Base-by-base conservation (phyloP, 2,888 invertebrate species). In the Alsophila aescularia region DNA sequence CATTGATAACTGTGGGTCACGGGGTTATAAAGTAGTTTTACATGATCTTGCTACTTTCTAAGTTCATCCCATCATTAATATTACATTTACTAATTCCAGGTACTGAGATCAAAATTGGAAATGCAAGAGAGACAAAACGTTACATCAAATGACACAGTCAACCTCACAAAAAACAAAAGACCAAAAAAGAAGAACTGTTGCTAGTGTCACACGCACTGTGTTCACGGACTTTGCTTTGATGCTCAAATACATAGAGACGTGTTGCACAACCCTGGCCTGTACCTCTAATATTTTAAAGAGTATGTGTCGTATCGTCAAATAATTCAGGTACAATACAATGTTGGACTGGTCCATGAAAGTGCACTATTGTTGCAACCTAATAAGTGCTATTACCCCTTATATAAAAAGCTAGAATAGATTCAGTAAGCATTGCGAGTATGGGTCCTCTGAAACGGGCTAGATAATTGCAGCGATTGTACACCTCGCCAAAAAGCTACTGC, bases 21-120 rank as follows among this genome's bases (percentile, higher is more conserved):
- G n/a, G n/a, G n/a, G n/a, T n/a, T n/a, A n/a, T n/a, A n/a, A n/a
- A n/a, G n/a, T n/a, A n/a, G n/a, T n/a, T n/a, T n/a, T n/a, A n/a
- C n/a, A n/a, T n/a, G n/a, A n/a, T n/a, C n/a, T n/a, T n/a, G n/a
- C n/a, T n/a, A n/a, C n/a, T n/a, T n/a, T n/a, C n/a, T n/a, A n/a
- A n/a, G n/a, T n/a, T n/a, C n/a, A n/a, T n/a, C n/a, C n/a, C n/a
- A n/a, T 24, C 7, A 5, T 24, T 24, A 24, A 24, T 24, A 1
- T 29, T 42, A 12, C 12, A 12, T 32, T 13, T 5, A 6, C 35
- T 31, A 2, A n/a, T 93, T 94, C 68, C 95, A 97, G 93, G 98
- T 98, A 69, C 92, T 98, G 83, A 93, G 94, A 81, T 95, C 96
- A 61, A 98, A 98, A 92, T 94, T 95, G 85, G 96, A 96, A 85